Conservation (phyloP, 92 coral and sea anemone species). For the Pocillopora meandrina region DNA sequence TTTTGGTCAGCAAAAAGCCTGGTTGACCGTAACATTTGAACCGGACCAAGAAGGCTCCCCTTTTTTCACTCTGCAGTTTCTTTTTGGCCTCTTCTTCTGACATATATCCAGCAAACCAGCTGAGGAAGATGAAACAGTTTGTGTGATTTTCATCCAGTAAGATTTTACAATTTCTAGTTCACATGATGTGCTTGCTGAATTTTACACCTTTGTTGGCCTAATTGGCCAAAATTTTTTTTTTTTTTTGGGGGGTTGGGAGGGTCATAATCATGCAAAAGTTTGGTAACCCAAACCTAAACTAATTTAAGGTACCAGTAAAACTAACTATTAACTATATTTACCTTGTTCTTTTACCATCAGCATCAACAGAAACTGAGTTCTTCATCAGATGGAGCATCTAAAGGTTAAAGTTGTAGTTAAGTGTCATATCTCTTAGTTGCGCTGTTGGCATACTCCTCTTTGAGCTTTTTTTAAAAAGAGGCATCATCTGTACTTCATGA, state of each 20-base stretch:
- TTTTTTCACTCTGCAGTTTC: conserved; percentile 4
- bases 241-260: too few species aligned
- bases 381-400: conserved; percentile 26
- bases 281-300: neutral
- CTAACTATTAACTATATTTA: neutral
- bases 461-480: too few species aligned
- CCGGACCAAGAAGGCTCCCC: conserved; percentile 30
- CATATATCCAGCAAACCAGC: conserved; percentile 41
- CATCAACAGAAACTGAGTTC: conserved; percentile 23
- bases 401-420: neutral
- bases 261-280: too few species aligned
- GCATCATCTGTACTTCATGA: too few species aligned
- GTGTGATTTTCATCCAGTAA: neutral
- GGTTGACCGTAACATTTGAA: conserved; percentile 4
- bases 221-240: too few species aligned
- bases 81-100: conserved; percentile 25
- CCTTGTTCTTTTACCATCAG: conserved; percentile 27
- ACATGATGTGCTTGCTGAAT: too few species aligned
- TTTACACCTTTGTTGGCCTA: too few species aligned
- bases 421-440: too few species aligned
- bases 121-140: neutral
- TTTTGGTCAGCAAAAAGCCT: conserved; percentile 26
- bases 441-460: too few species aligned
- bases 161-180: too few species aligned
- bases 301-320: neutral